A percentile compares a stretch with the other conserved stretches of the same genome.
phyloP scores from a whole-genome alignment of 2,113 vertebrate species.

The Phylloscopus whistleri region DNA sequence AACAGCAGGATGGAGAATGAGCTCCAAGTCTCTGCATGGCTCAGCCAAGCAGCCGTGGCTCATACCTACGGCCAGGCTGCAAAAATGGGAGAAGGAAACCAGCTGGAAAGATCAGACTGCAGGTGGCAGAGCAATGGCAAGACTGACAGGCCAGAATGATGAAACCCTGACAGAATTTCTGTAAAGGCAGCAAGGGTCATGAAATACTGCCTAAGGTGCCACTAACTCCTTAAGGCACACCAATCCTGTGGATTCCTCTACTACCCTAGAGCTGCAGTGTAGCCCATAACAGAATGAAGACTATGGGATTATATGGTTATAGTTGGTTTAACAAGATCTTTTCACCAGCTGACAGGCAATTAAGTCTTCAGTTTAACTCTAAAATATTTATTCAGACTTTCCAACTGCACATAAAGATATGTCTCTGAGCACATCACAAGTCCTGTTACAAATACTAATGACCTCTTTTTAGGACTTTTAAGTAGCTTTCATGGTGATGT shows the following conservation, averaged over 20 bases:
- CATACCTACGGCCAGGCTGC: not conserved
- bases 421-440: not conserved
- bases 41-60: not conserved
- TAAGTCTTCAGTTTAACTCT: slow-evolving; percentile 22
- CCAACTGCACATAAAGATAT: not conserved
- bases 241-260: not conserved
- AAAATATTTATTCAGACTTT: slow-evolving; percentile 50
- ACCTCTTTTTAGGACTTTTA: not conserved
- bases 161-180: slow-evolving; percentile 29
- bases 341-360: slow-evolving; percentile 49
- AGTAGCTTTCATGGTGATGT: not conserved
- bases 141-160: slow-evolving; percentile 26
- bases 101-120: not conserved
- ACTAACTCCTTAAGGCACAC: not conserved
- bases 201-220: not conserved
- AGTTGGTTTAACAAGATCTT: slow-evolving; percentile 31
- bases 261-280: not conserved
- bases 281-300: not conserved
- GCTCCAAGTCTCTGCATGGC: not conserved
- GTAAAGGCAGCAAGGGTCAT: not conserved
- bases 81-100: not conserved
- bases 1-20: not conserved
- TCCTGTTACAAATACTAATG: not conserved
- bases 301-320: not conserved
- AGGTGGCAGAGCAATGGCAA: not conserved